A percentile compares a stretch with the other conserved stretches of the same genome.
phyloP scores from a whole-genome alignment of 2,888 invertebrate species.

The Noctua janthina region DNA sequence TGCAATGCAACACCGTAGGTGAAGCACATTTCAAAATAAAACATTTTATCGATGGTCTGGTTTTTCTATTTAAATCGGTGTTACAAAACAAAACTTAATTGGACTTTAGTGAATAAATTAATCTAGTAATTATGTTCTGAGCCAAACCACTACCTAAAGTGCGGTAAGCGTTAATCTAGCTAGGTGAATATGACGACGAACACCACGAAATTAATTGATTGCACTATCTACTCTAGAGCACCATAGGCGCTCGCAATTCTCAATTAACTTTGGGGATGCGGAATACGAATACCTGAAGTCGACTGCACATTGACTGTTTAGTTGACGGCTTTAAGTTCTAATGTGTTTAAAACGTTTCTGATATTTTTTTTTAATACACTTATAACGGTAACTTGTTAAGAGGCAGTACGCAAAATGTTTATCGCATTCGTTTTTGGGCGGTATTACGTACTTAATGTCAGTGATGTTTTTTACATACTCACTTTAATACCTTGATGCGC shows the following conservation, averaged over 20 bases:
- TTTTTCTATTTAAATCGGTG: neutral
- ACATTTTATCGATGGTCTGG: neutral
- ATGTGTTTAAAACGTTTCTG: neutral
- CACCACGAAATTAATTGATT: slow-evolving; percentile 4
- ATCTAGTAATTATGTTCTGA: neutral
- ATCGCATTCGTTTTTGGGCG: neutral
- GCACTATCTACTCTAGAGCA: neutral
- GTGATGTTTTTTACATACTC: neutral
- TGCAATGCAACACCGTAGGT: neutral
- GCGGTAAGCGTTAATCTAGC: neutral
- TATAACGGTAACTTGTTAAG: neutral
- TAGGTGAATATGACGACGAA: neutral
- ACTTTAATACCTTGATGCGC: too few species aligned
- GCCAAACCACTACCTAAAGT: neutral
- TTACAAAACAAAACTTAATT: neutral
- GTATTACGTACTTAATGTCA: neutral
- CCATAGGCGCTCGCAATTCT: neutral
- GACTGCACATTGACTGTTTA: too few species aligned
- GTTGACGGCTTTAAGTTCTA: neutral
- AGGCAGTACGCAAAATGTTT: neutral
- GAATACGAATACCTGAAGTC: neutral
- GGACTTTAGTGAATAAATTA: neutral
- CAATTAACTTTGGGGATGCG: neutral
- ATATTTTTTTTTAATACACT: neutral
- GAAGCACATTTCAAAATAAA: neutral